Conservation (phyloP, 2,797 vertebrate species). For the Hybognathus amarus region DNA sequence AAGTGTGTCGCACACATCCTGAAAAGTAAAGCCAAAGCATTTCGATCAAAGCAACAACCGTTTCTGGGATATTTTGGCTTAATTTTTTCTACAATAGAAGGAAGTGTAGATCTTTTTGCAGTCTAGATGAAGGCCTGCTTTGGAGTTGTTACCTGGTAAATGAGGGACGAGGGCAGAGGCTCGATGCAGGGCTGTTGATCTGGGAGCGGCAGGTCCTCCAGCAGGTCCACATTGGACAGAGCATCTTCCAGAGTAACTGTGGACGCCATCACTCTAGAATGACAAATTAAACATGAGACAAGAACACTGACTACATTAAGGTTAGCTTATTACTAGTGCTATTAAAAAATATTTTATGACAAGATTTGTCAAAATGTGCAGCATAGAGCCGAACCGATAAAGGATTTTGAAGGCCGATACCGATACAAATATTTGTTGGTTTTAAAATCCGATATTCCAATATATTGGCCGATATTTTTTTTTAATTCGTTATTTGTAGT, state of each 20-base stretch:
- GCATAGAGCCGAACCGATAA: too few relatives aligned
- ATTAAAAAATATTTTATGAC: background rate
- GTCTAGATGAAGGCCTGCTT: background rate
- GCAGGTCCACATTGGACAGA: slow-evolving; percentile 96
- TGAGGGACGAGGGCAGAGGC: slow-evolving; percentile 94
- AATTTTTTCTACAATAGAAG: background rate
- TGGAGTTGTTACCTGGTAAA: slow-evolving; percentile 87
- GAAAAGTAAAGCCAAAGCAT: background rate
- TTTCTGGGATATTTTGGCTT: too few relatives aligned
- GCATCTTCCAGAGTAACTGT: slow-evolving; percentile 97
- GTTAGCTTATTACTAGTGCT: background rate
- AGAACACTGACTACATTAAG: background rate
- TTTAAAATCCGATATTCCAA: too few relatives aligned
- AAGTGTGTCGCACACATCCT: background rate
- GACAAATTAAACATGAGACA: background rate
- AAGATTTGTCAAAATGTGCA: background rate
- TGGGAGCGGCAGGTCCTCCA: slow-evolving; percentile 97
- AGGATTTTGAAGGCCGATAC: too few relatives aligned
- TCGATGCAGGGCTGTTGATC: slow-evolving; percentile 99
- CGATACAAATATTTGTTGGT: too few relatives aligned
- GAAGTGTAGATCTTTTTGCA: background rate
- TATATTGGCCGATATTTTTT: too few relatives aligned
- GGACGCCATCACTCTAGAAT: slow-evolving; percentile 84
- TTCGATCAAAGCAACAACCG: background rate
- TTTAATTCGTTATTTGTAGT: too few relatives aligned